Conservation (phyloP, 2,113 vertebrate species). For the Electrona antarctica region DNA sequence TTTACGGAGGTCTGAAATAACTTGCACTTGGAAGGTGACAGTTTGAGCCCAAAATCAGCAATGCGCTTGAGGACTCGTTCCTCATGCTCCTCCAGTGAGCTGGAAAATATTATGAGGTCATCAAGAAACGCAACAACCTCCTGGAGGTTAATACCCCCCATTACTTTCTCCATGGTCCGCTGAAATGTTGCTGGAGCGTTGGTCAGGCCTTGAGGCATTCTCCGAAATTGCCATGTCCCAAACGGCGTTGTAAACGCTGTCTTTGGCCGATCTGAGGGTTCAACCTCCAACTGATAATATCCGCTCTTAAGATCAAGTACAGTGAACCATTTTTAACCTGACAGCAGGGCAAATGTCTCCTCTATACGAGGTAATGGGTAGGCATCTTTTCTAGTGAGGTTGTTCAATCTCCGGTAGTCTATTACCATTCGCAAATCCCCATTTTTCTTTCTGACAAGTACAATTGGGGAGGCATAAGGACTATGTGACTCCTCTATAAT, state of each 20-base stretch:
- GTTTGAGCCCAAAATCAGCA: slow-evolving; percentile 27
- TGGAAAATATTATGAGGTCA: slow-evolving; percentile 37
- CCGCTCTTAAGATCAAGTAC: slow-evolving; percentile 44
- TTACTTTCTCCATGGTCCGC: slow-evolving; percentile 39
- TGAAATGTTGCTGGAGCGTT: slow-evolving; percentile 45
- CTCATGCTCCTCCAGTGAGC: slow-evolving; percentile 34
- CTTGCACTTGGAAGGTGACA: slow-evolving; percentile 39
- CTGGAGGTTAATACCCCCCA: slow-evolving; percentile 36
- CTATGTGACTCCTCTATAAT: slow-evolving; percentile 38
- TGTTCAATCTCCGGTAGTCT: slow-evolving; percentile 27
- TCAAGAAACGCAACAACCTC: slow-evolving; percentile 42
- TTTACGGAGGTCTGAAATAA: slow-evolving; percentile 37
- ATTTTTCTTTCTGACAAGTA: slow-evolving; percentile 29
- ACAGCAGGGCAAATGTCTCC: slow-evolving; percentile 37
- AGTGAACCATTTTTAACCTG: slow-evolving; percentile 40
- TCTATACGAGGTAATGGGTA: no score
- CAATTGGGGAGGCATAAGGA: slow-evolving; percentile 35
- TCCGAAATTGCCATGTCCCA: slow-evolving; percentile 41
- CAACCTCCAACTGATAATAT: slow-evolving; percentile 23
- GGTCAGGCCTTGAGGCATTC: slow-evolving; percentile 16
- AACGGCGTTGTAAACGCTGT: slow-evolving; percentile 38
- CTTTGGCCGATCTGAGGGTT: slow-evolving; percentile 8
- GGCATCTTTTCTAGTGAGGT: slow-evolving; percentile 27
- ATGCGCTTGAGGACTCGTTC: slow-evolving; percentile 28
- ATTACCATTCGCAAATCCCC: slow-evolving; percentile 36